phyloP scores from a whole-genome alignment of 2,888 invertebrate genomes.

The Galeopsomyia nigrocyanea region DNA sequence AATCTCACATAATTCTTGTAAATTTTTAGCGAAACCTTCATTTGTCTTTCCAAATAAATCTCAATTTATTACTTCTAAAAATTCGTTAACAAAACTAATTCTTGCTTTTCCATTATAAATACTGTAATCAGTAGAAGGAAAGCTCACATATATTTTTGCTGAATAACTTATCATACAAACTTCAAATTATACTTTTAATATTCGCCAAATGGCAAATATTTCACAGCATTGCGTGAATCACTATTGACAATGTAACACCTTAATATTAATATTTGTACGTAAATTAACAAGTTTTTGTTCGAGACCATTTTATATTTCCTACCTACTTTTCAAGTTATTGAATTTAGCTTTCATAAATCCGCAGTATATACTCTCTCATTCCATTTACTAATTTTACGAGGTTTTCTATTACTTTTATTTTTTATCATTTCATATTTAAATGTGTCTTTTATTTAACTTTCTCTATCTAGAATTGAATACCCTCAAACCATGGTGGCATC shows the following conservation, averaged over 20 bases:
- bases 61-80: constrained; percentile 9
- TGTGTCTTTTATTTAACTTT: constrained; percentile 27
- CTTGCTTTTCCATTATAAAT: constrained; percentile 1
- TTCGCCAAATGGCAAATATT: not conserved
- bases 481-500: constrained; percentile 44
- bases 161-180: constrained; percentile 3
- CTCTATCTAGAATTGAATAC: constrained; percentile 35
- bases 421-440: constrained; percentile 35
- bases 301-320: constrained; percentile 45
- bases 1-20: not conserved
- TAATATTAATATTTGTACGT: not conserved
- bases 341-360: constrained; percentile 36
- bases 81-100: constrained; percentile 12
- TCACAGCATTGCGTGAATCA: not conserved
- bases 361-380: constrained; percentile 12
- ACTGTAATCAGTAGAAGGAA: not conserved
- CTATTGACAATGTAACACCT: not conserved
- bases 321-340: constrained; percentile 36
- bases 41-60: constrained; percentile 1
- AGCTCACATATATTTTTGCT: not conserved
- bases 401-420: constrained; percentile 28
- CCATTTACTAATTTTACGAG: constrained; percentile 25
- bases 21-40: constrained; percentile 5
- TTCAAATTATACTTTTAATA: constrained; percentile 4
- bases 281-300: constrained; percentile 23